A percentile compares a stretch with the other conserved stretches of the same genome.
Evolutionary conservation across 2,888 invertebrate genomes (phyloP).

Genomic region (Heteromyza rotundicornis): DNA sequence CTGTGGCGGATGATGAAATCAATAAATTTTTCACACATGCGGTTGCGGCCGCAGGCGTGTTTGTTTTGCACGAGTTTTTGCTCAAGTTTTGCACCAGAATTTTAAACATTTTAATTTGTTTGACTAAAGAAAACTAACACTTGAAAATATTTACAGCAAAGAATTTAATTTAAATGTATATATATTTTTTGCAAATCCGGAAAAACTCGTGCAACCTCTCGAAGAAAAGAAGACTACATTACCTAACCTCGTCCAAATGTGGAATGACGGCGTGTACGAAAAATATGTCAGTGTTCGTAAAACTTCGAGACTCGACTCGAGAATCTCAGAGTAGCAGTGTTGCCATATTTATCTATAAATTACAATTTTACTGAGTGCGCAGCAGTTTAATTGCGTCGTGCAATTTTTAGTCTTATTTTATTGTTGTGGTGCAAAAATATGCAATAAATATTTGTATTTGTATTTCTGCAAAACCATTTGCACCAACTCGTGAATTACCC

Average conservation of each 20-base stretch:
- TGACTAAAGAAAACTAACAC: too few relatives aligned
- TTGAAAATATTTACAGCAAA: constrained; percentile 21
- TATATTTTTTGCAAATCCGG: constrained; percentile 27
- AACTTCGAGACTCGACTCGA: not conserved
- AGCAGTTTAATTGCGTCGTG: too few relatives aligned
- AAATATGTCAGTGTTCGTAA: too few relatives aligned
- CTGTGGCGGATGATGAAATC: constrained; percentile 50
- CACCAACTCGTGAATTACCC: too few relatives aligned
- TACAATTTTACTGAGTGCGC: too few relatives aligned
- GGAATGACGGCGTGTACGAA: constrained; percentile 45
- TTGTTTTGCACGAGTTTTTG: constrained; percentile 44
- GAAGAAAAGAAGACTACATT: constrained; percentile 49
- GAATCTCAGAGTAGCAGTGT: too few relatives aligned
- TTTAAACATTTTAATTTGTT: constrained; percentile 39
- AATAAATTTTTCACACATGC: constrained; percentile 51
- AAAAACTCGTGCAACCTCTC: constrained; percentile 42
- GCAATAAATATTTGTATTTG: too few relatives aligned
- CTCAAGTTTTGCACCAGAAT: constrained; percentile 50
- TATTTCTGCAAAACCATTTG: too few relatives aligned
- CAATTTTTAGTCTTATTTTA: too few relatives aligned
- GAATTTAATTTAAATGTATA: constrained; percentile 11
- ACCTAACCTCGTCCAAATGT: constrained; percentile 62
- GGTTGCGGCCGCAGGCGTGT: constrained; percentile 30
- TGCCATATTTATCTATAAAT: too few relatives aligned
- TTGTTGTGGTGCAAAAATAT: too few relatives aligned